A percentile compares a stretch with the other conserved stretches of the same genome.
These are phyloP conservation scores for Triplophysa siluroides DNA, from an alignment of 2,113 vertebrate genomes.

Conservation along the genomic window DNA sequence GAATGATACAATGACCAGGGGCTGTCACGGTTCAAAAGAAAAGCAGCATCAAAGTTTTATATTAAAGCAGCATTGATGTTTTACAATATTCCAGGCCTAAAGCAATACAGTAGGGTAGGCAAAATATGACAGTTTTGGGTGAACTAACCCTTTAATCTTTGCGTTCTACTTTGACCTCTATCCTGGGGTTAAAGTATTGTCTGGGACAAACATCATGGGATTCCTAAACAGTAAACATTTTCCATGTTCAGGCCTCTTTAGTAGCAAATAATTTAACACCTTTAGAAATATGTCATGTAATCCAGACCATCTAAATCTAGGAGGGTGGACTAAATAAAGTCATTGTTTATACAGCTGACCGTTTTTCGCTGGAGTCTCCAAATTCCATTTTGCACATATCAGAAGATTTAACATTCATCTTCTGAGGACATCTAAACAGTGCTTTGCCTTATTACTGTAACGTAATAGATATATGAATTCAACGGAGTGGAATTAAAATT, in stretches of 20 bases:
- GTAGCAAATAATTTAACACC: background rate
- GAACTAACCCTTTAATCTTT: too few relatives aligned
- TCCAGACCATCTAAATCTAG: conserved; percentile 58
- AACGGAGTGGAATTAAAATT: conserved; percentile 51
- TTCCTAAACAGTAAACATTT: background rate
- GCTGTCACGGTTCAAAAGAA: too few relatives aligned
- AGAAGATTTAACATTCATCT: conserved; percentile 82
- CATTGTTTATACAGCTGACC: conserved; percentile 81
- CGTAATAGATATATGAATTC: conserved; percentile 74
- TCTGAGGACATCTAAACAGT: conserved; percentile 85
- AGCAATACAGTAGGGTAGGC: too few relatives aligned
- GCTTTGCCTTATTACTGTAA: conserved; percentile 60
- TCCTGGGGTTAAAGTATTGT: background rate
- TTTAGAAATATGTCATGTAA: conserved; percentile 44
- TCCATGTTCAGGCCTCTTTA: background rate
- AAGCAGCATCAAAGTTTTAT: too few relatives aligned
- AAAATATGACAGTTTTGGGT: too few relatives aligned
- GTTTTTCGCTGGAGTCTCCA: conserved; percentile 72
- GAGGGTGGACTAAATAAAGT: conserved; percentile 66
- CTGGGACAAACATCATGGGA: background rate
- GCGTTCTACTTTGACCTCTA: too few relatives aligned
- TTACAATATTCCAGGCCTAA: too few relatives aligned
- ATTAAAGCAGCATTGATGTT: too few relatives aligned
- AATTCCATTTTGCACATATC: conserved; percentile 82
- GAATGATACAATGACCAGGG: too few relatives aligned